Evolutionary conservation across 35 echinoderm and acorn worm genomes (phyloP).

Genomic region (Ptychodera flava): DNA sequence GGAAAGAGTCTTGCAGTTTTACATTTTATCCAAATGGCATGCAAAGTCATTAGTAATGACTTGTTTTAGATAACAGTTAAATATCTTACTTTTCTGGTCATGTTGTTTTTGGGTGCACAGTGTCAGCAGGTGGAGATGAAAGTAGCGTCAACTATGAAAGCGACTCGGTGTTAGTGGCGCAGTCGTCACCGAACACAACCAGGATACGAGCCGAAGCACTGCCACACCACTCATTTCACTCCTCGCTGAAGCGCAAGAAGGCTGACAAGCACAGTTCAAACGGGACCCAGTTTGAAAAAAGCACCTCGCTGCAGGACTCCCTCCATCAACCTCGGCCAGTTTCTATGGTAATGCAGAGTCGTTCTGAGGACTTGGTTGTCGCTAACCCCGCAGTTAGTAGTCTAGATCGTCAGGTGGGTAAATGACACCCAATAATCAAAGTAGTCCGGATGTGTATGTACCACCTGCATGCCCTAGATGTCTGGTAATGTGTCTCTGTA

Average conservation of each 20-base stretch:
- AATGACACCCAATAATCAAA: not conserved
- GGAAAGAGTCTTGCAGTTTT: too few species aligned
- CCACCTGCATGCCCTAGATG: not conserved
- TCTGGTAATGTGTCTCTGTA: not conserved
- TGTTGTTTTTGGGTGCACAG: not conserved
- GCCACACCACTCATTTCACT: not conserved
- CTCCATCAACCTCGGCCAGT: not conserved
- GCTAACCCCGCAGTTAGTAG: not conserved
- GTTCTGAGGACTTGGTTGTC: not conserved
- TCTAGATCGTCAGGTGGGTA: not conserved
- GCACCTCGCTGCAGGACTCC: not conserved
- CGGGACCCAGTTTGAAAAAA: not conserved
- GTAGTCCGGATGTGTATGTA: not conserved
- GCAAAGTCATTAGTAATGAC: too few species aligned
- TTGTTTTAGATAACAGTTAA: too few species aligned
- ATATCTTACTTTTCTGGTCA: too few species aligned
- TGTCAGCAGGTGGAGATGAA: not conserved
- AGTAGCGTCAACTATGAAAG: not conserved
- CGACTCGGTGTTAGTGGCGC: not conserved
- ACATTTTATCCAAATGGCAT: too few species aligned
- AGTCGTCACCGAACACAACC: not conserved
- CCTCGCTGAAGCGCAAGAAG: not conserved
- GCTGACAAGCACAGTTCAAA: not conserved
- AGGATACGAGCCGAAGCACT: not conserved
- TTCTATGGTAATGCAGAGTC: not conserved